These are phyloP conservation scores for Sarotherodon lohbergeri DNA, from an alignment of 2,113 vertebrate species.

Conservation along the genomic window DNA sequence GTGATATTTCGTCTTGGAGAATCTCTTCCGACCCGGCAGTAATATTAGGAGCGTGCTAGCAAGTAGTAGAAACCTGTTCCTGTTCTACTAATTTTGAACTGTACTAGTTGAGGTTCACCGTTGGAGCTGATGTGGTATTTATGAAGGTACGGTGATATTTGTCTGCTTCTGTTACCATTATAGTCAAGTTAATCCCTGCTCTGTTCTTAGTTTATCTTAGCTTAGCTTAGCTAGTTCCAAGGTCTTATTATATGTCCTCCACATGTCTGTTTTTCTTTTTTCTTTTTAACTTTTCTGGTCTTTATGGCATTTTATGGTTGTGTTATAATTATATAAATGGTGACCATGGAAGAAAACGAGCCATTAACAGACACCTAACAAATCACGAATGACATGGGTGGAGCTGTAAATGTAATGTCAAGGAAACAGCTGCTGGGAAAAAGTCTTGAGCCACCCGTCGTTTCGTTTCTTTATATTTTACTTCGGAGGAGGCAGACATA, in stretches of 20 bases:
- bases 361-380: background rate
- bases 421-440: background rate
- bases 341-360: background rate
- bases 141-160: constrained; percentile 14
- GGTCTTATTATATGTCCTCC: constrained; percentile 16
- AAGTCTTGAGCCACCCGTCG: background rate
- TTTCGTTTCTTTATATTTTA: background rate
- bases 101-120: background rate
- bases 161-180: background rate
- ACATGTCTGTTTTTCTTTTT: background rate
- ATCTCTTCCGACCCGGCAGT: constrained; percentile 16
- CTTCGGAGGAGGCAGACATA: background rate
- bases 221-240: background rate
- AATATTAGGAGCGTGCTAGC: rapidly evolving
- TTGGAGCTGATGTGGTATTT: background rate
- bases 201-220: constrained; percentile 21
- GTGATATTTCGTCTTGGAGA: background rate
- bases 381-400: background rate
- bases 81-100: background rate
- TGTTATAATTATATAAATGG: background rate
- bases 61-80: background rate
- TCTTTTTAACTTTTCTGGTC: background rate
- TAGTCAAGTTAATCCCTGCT: background rate
- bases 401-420: background rate
- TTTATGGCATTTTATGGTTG: background rate